Evolutionary conservation across 2,797 vertebrate species (phyloP).

Genomic region (Danio aesculapii): DNA sequence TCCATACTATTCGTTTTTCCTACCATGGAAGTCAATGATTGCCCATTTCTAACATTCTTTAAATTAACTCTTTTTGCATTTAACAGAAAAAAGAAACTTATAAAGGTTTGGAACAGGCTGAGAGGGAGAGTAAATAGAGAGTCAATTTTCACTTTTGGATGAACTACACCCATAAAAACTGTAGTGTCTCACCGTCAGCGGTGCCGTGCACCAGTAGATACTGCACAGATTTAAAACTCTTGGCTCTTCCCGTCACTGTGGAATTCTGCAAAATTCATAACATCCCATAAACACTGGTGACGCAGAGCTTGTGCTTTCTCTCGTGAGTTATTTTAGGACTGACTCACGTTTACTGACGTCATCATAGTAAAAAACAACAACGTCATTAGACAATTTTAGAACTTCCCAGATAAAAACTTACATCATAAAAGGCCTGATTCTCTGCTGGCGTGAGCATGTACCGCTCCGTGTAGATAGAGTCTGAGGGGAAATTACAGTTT

Average conservation of each 20-base stretch:
- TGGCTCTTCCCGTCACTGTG: slow-evolving; percentile 91
- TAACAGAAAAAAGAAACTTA: too few relatives aligned
- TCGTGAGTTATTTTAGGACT: background rate
- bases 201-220: slow-evolving; percentile 98
- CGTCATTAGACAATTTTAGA: background rate
- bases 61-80: too few relatives aligned
- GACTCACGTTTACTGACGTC: background rate
- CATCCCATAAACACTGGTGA: slow-evolving; percentile 31
- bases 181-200: slow-evolving; percentile 89
- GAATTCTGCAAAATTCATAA: slow-evolving; percentile 82
- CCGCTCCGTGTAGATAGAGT: slow-evolving; percentile 95
- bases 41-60: too few relatives aligned
- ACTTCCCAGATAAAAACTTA: slow-evolving; percentile 69
- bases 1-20: too few relatives aligned
- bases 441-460: slow-evolving; percentile 89
- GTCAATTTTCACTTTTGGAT: too few relatives aligned
- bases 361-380: slow-evolving; percentile 5
- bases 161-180: too few relatives aligned
- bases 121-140: too few relatives aligned
- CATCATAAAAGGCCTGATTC: slow-evolving; percentile 82
- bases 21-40: too few relatives aligned
- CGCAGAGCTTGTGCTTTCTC: background rate
- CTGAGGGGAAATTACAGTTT: slow-evolving; percentile 70
- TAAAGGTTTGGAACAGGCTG: too few relatives aligned
- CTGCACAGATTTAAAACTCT: slow-evolving; percentile 90